Base-by-base conservation (phyloP, 2,113 vertebrate species). In the Aspiorhynchus laticeps region DNA sequence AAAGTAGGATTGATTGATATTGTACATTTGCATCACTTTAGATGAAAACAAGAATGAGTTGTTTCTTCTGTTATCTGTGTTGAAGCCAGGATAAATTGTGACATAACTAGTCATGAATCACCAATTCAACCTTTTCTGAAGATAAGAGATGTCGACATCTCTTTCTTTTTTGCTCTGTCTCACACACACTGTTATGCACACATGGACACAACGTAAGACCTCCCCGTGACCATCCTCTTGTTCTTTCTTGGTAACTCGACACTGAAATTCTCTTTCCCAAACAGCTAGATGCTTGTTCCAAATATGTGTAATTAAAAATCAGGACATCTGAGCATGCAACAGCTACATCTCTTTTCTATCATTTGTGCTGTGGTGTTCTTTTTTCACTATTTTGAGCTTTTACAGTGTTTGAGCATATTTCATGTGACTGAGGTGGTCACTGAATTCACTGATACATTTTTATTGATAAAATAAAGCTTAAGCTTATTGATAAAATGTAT, bases 281-380 rank as follows among this genome's bases (percentile, higher is more conserved):
- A 56, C 76, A 73, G 12, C 33, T 33, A 74, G 53, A 80, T 53
- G 53, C 21, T 85, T 78, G 38, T 28, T 46, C 17, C 4, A 76
- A 53, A 41, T 7, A 26, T 80, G 63, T 67, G 71, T 73, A 63
- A 26, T 46, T 14, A 86, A 61, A 71, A 28, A 51, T 36, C 67
- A 67, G 80, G 61, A 46, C 15, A 67, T 82, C 38, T 21, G n/a
- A 46, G 80, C 80, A 82, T 65, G 59, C 80, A 46, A 67, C 36
- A 81, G 51, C 78, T 73, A 26, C 15, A 33, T 74, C 67, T n/a
- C 33, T 31, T 63, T 67, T 61, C 41, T 76, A 26, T 82, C 5
- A 48, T 69, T 48, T 48, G 61, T 67, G 61, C 61, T 69, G 61
- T 67, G 41, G 61, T 31, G 38, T 33, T 81, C n/a, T 36, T 78